Evolutionary conservation across 2,113 vertebrate genomes (phyloP).

Genomic region (Ptyas mucosa): DNA sequence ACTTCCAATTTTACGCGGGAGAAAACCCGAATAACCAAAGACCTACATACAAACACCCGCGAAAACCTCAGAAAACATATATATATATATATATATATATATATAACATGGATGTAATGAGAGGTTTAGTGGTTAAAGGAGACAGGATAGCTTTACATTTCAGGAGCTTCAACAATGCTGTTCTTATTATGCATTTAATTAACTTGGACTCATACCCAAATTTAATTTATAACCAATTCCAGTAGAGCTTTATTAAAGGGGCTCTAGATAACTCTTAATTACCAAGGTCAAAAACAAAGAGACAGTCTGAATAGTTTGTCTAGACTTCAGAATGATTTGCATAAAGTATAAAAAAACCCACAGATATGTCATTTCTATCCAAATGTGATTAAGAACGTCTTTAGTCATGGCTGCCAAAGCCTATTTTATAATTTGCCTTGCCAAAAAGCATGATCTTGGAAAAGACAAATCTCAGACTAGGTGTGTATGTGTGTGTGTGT

Average conservation of each 20-base stretch:
- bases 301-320: conserved; percentile 18
- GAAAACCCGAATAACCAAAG: too few species aligned
- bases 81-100: too few species aligned
- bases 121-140: conserved; percentile 17
- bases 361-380: not conserved
- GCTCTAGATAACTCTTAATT: conserved; percentile 19
- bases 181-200: conserved; percentile 28
- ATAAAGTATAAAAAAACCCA: conserved; percentile 8
- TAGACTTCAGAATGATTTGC: conserved; percentile 18
- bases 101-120: conserved; percentile 25
- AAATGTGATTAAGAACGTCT: conserved; percentile 13
- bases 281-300: conserved; percentile 18
- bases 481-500: not conserved
- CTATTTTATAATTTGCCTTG: conserved; percentile 12
- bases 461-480: not conserved
- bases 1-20: too few species aligned
- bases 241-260: conserved; percentile 11
- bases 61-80: too few species aligned
- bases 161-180: conserved; percentile 21
- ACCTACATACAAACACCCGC: too few species aligned
- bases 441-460: not conserved
- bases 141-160: conserved; percentile 28
- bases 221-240: conserved; percentile 32
- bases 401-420: conserved; percentile 3
- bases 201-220: not conserved